Evolutionary conservation across 2,888 invertebrate species (phyloP).

Genomic region (Eucriotettix oculatus): DNA sequence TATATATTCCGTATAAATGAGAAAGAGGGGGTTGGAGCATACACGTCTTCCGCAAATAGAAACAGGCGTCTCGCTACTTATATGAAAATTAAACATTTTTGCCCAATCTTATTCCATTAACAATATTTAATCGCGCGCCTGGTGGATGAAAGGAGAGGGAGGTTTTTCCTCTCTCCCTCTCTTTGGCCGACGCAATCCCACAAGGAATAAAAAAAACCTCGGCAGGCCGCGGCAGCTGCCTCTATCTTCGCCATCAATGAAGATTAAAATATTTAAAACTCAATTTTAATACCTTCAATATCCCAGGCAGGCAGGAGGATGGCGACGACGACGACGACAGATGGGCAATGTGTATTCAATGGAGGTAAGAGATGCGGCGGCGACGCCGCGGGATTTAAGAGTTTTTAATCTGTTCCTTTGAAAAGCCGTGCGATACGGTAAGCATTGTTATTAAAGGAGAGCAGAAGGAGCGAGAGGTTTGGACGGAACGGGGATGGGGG

Average conservation of each 20-base stretch:
- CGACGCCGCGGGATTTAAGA: not conserved
- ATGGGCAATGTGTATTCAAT: not conserved
- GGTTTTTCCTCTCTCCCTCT: not conserved
- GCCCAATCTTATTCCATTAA: not conserved
- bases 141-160: not conserved
- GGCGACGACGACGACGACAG: not conserved
- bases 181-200: not conserved
- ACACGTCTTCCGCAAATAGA: not conserved
- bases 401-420: not conserved
- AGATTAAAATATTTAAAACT: conserved; percentile 2
- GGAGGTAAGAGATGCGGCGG: not conserved
- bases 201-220: not conserved
- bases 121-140: not conserved
- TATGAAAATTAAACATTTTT: not conserved
- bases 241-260: not conserved
- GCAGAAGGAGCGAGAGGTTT: too few relatives aligned
- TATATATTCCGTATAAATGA: too few relatives aligned
- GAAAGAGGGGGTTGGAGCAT: not conserved
- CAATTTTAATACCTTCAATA: conserved; percentile 2
- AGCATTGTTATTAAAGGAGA: too few relatives aligned
- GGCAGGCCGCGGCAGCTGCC: not conserved
- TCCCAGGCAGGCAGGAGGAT: not conserved
- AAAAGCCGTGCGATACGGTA: too few relatives aligned
- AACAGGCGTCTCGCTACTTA: not conserved
- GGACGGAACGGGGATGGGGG: too few relatives aligned